Conservation (phyloP, 1,140 invertebrate species). For the Apolygus lucorum region DNA sequence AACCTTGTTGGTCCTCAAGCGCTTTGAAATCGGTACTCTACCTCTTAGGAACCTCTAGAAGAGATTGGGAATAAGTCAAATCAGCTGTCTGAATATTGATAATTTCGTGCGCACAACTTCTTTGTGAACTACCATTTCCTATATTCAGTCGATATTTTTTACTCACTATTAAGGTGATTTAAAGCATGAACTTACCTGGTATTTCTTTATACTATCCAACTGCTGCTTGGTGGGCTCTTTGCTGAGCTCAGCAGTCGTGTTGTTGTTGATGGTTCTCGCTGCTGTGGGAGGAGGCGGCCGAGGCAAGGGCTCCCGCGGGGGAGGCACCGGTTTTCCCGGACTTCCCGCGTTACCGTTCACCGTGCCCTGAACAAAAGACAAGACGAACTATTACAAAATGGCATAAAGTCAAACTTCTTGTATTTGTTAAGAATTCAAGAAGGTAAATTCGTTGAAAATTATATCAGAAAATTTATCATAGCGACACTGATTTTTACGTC, state of each 20-base stretch:
- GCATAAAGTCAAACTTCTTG: too few relatives aligned
- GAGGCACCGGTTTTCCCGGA: conserved; percentile 45
- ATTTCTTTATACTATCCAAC: conserved; percentile 80
- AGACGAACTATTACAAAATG: neutral
- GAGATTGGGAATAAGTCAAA: too few relatives aligned
- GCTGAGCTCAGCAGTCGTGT: conserved; percentile 36
- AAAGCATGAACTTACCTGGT: too few relatives aligned
- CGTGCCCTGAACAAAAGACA: conserved; percentile 25
- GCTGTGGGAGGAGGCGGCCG: conserved; percentile 59
- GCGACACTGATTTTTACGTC: neutral
- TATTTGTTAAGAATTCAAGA: too few relatives aligned
- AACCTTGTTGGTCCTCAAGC: too few relatives aligned
- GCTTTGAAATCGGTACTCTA: too few relatives aligned
- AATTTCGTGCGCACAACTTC: too few relatives aligned
- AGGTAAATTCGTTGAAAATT: neutral
- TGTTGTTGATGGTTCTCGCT: conserved; percentile 48
- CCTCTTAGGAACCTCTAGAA: too few relatives aligned
- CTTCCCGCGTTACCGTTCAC: conserved; percentile 31
- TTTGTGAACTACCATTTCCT: too few relatives aligned
- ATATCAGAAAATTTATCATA: neutral
- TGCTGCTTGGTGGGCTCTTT: conserved; percentile 69
- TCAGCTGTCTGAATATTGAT: too few relatives aligned
- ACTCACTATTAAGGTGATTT: too few relatives aligned
- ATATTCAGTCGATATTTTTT: too few relatives aligned
- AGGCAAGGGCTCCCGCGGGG: conserved; percentile 54